Percentiles rank a stretch among this genome's conserved stretches.
Conservation (phyloP, 2,888 invertebrate species). For the Ormyrus labotus region DNA sequence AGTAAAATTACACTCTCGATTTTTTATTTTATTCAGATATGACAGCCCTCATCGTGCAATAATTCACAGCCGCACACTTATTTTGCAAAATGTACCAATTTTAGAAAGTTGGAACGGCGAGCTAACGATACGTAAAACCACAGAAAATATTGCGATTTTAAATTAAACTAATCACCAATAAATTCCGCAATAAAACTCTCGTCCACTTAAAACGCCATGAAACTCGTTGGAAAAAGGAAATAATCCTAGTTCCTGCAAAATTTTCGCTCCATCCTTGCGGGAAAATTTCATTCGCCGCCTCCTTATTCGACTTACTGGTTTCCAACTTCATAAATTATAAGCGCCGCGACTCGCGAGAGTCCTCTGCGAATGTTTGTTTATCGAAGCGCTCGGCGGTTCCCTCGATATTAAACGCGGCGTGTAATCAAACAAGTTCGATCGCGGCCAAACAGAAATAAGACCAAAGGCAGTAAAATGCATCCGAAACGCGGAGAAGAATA, state of each 20-base stretch:
- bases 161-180: constrained; percentile 44
- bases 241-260: constrained; percentile 1
- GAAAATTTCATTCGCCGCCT: constrained; percentile 7
- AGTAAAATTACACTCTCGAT: not conserved
- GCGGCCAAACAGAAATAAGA: constrained; percentile 4
- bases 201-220: constrained; percentile 36
- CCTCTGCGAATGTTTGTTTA: constrained; percentile 41
- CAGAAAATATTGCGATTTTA: constrained; percentile 38
- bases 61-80: not conserved
- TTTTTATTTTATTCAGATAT: not conserved
- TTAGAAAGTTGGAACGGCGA: constrained; percentile 36
- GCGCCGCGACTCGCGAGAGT: not conserved
- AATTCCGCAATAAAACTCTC: constrained; percentile 46
- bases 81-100: not conserved
- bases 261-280: constrained; percentile 5
- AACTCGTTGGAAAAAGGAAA: not conserved
- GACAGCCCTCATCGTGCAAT: not conserved
- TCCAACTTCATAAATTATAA: constrained; percentile 47
- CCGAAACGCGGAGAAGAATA: constrained; percentile 12
- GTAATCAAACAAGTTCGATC: constrained; percentile 40
- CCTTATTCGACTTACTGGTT: not conserved
- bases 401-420: constrained; percentile 2
- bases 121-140: not conserved
- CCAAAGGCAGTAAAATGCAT: not conserved
- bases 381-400: constrained; percentile 4